Evolutionary conservation across 1,140 invertebrate species (phyloP), one percentile per base, ranked within the genome.

Genomic region (Drosophila melanica): DNA sequence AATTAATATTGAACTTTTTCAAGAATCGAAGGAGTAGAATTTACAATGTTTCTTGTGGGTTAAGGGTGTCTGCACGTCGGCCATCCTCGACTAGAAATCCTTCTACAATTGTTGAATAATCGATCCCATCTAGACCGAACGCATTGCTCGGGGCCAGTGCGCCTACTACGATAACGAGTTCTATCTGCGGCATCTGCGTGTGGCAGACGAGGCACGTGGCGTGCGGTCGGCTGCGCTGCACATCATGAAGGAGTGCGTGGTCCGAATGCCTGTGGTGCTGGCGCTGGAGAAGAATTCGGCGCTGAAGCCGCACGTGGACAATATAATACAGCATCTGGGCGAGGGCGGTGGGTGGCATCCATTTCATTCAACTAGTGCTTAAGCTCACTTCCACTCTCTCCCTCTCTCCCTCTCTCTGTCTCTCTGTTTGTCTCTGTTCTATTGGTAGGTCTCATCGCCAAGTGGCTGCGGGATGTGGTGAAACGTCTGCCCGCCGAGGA

Each of bases 151-250:
- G 77, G 96, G 96, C 39, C 90, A 92, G 12, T 95, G 96, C 73
- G 95, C 95, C 8, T 96, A 96, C 74, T 97, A 96, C 78, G 96
- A 97, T 79, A 97, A 96, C 89, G 93, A 94, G n/a, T 94, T 96
- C 87, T 95, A 94, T 77, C 87, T 97, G 11, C 94, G 94, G 64
- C 93, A 95, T 76, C 90, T 95, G 1, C 93, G 94, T 35, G 94
- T 94, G 1, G 93, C 93, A 58, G 91, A 93, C 10, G 94, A 94
- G 79, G 90, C 93, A 41, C 69, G 92, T 10, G 91, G 93, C 37
- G 81, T 75, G 11, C 79, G 89, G 0, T 93, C 94, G 47, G 92
- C 94, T 66, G 94, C 94, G 81, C 91, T 97, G 12, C 96, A 97
- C 73, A 96, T 97, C 16, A 97, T 97, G 96, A 92, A 93, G 33